Conservation (phyloP, 2,797 vertebrate species). For the Eleutherodactylus coqui region DNA sequence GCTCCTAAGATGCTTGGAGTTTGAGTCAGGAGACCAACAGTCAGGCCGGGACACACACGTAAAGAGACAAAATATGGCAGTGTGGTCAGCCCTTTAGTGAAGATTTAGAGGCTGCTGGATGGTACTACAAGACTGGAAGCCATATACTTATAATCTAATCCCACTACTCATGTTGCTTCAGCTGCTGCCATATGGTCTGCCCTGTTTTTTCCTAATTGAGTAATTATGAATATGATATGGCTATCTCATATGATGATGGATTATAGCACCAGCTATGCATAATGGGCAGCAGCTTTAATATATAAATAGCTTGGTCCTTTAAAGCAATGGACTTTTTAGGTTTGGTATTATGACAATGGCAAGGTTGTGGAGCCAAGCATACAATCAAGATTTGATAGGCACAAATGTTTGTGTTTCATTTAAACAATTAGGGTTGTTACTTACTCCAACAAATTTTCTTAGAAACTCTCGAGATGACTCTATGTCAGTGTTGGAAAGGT, state of each 20-base stretch:
- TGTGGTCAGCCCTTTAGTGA: no score
- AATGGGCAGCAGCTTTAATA: background rate
- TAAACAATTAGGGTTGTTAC: conserved; percentile 60
- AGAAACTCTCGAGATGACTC: conserved; percentile 89
- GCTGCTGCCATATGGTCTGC: conserved; percentile 1
- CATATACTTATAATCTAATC: background rate
- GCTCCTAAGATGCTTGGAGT: no score
- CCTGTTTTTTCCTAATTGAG: background rate
- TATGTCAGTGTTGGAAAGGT: conserved; percentile 87
- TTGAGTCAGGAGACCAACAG: no score
- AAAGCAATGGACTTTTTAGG: background rate
- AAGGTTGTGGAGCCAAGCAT: background rate
- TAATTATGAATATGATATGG: background rate
- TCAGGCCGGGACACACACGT: no score
- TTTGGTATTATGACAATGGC: background rate
- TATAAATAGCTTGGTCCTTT: background rate
- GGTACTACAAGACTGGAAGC: background rate
- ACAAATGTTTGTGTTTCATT: background rate
- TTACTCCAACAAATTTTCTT: conserved; percentile 91
- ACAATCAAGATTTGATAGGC: background rate
- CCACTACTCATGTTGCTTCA: background rate
- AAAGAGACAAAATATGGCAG: no score
- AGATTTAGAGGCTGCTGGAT: background rate
- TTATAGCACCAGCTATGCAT: background rate
- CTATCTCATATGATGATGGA: background rate